Conservation (phyloP, 2,888 invertebrate genomes). For the Nomada ruficornis region DNA sequence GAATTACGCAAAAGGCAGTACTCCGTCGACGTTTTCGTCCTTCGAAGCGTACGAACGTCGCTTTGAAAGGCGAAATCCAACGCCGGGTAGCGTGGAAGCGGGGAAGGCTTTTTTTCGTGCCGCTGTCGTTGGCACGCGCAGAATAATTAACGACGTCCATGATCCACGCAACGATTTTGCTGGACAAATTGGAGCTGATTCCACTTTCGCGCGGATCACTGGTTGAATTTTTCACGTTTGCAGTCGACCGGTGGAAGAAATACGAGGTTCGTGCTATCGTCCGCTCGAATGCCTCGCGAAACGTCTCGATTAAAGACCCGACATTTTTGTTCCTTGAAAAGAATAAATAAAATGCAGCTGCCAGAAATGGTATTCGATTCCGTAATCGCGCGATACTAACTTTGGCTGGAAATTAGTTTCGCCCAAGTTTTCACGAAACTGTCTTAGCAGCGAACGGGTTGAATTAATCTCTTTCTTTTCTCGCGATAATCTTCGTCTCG, state of each 20-base stretch:
- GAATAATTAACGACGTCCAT: constrained; percentile 52
- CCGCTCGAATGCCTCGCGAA: neutral
- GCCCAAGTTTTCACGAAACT: neutral
- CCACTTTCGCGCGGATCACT: constrained; percentile 41
- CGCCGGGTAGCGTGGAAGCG: constrained; percentile 17
- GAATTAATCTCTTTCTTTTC: neutral
- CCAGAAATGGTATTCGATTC: constrained; percentile 32
- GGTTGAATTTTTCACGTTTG: neutral
- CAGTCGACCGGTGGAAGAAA: neutral
- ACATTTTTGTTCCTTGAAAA: neutral
- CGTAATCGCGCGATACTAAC: neutral
- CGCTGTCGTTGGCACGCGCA: constrained; percentile 48
- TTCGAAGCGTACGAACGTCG: constrained; percentile 46
- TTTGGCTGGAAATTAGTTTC: too few species aligned
- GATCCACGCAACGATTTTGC: constrained; percentile 29
- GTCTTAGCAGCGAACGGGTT: neutral
- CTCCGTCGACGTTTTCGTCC: constrained; percentile 49
- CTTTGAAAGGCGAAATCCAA: constrained; percentile 59
- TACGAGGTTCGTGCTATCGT: neutral
- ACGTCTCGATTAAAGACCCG: neutral
- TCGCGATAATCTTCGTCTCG: neutral
- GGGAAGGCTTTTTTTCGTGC: constrained; percentile 4
- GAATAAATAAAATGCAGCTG: too few species aligned
- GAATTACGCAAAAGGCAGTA: constrained; percentile 45
- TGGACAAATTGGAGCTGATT: constrained; percentile 37